Evolutionary conservation across 2,888 invertebrate genomes (phyloP).

Genomic region (Germaria angustata): DNA sequence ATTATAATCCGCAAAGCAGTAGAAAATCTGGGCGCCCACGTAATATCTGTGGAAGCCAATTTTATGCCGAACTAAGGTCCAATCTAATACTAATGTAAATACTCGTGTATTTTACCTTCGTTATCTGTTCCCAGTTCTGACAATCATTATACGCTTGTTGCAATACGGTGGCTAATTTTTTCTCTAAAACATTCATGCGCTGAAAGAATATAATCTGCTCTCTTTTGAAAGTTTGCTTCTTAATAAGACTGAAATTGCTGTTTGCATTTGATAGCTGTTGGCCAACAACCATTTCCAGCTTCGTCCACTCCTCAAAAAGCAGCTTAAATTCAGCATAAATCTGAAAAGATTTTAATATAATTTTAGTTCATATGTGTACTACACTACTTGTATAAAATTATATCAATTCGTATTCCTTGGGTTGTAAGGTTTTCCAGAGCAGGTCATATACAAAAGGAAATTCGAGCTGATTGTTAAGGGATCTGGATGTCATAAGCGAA

Average conservation of each 20-base stretch:
- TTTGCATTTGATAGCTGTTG: slow-evolving; percentile 30
- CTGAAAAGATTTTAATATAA: slow-evolving; percentile 69
- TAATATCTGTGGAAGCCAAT: no score
- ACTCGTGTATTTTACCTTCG: slow-evolving; percentile 80
- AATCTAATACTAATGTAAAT: no score
- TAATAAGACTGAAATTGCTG: slow-evolving; percentile 14
- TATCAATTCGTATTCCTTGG: no score
- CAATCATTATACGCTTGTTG: slow-evolving; percentile 83
- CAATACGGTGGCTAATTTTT: slow-evolving; percentile 82
- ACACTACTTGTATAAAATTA: no score
- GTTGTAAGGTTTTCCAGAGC: no score
- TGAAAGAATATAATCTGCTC: slow-evolving; percentile 80
- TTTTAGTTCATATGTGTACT: no score
- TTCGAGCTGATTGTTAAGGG: no score
- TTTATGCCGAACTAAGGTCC: no score
- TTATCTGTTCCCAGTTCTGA: slow-evolving; percentile 82
- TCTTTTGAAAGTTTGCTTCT: slow-evolving; percentile 81
- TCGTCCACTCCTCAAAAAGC: slow-evolving; percentile 77
- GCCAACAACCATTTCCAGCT: slow-evolving; percentile 75
- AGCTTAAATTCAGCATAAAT: slow-evolving; percentile 76
- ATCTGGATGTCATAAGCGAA: no score
- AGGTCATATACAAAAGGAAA: no score
- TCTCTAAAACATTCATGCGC: slow-evolving; percentile 80
- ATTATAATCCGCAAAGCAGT: no score
- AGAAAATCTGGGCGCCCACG: no score